Evolutionary conservation across 2,888 invertebrate genomes (phyloP), one percentile per base, ranked within the genome.

Genomic region (Scaptomyza tumidula): DNA sequence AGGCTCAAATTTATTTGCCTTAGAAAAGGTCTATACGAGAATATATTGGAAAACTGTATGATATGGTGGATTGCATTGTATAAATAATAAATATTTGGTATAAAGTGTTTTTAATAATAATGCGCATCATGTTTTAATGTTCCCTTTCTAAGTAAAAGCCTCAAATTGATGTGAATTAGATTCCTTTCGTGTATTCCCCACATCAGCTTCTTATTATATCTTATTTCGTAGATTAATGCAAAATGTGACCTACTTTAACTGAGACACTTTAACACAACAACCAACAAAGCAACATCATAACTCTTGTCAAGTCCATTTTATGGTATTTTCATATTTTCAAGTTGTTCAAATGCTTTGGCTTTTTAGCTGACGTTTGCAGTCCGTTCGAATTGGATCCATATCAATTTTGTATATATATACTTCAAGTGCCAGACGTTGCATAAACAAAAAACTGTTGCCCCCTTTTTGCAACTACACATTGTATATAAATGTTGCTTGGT

Each of bases 391-490:
- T 44, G 60, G 53, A 45, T 50, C 35, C 71, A 62, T 54, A n/a
- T 70, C n/a, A 56, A 39, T n/a, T 14, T 39, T 13, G 13, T 48
- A 35, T 55, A 49, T 55, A 52, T 39, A 19, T 29, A 33, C 13
- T 53, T 67, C 33, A 48, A 56, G 63, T 67, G 50, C 7, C 61
- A 16, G 52, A 6, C 43, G 49, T 59, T 60, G 56, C 59, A 59
- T 68, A 59, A 72, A 63, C 67, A 62, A 67, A 62, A 67, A 43
- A 33, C 33, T 10, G 27, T 29, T 33, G 27, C 9, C 11, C 10
- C 19, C n/a, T 2, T 7, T 7, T 5, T 29, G 7, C 6, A 29
- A 16, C 10, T n/a, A 29, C 29, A 35, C 39, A 39, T 39, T 37
- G n/a, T 7, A 14, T 7, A 11, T 5, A 19, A 19, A 19, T 19